Evolutionary conservation across 2,113 vertebrate species (phyloP).

Genomic region (Syngnathus typhle): DNA sequence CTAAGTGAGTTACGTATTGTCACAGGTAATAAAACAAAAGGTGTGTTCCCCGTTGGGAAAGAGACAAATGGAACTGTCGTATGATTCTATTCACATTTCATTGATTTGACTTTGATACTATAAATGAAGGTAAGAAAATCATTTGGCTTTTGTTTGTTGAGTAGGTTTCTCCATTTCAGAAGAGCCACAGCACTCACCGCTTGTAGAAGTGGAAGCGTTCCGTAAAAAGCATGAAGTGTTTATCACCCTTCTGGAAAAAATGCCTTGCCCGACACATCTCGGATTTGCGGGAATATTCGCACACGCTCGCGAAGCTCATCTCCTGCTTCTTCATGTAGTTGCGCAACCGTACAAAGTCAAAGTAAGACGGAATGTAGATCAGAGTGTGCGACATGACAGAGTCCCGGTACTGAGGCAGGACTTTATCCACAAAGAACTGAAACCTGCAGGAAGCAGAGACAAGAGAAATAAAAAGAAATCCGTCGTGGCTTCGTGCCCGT

Average conservation of each 20-base stretch:
- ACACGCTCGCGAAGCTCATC: constrained; percentile 79
- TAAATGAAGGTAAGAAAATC: too few relatives aligned
- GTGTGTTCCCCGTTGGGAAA: too few relatives aligned
- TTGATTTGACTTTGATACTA: too few relatives aligned
- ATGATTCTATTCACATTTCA: too few relatives aligned
- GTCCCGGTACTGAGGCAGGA: constrained; percentile 90
- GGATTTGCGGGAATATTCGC: constrained; percentile 82
- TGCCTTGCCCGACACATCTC: constrained; percentile 81
- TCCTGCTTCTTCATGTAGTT: constrained; percentile 93
- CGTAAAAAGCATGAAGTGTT: constrained; percentile 86
- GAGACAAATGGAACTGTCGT: too few relatives aligned
- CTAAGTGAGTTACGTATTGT: neutral
- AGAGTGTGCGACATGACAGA: constrained; percentile 95
- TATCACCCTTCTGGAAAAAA: constrained; percentile 84
- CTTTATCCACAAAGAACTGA: constrained; percentile 82
- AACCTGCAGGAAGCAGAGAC: constrained; percentile 70
- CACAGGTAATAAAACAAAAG: neutral
- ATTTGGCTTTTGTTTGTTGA: neutral
- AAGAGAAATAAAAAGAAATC: neutral
- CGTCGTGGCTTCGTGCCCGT: too few relatives aligned
- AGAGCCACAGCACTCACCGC: constrained; percentile 69
- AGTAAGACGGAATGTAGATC: constrained; percentile 89
- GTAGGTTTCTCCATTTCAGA: neutral
- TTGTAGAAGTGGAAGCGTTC: constrained; percentile 98
- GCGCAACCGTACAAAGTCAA: constrained; percentile 89